Conservation (phyloP, 2,888 invertebrate species). For the Sesamia inferens region DNA sequence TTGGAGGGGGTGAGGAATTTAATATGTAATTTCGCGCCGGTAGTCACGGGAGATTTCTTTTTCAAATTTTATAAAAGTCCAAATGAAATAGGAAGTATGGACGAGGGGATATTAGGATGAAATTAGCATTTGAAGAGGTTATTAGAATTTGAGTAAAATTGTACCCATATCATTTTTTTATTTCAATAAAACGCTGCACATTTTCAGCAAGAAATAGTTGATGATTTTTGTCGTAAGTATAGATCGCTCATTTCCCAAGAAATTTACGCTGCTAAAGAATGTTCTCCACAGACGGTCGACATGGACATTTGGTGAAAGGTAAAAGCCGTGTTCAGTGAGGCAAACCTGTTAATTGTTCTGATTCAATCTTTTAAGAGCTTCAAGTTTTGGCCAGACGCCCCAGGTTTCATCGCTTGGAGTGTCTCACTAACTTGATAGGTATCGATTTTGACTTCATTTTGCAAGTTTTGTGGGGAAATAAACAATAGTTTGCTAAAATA, state of each 20-base stretch:
- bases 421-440: slow-evolving; percentile 32
- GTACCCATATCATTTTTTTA: neutral
- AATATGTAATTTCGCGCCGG: slow-evolving; percentile 67
- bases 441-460: slow-evolving; percentile 50
- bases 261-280: neutral
- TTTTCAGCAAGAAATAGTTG: neutral
- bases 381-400: slow-evolving; percentile 47
- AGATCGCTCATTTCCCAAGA: neutral
- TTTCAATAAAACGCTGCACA: neutral
- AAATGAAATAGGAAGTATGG: slow-evolving; percentile 47
- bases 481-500: slow-evolving; percentile 23
- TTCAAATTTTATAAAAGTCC: slow-evolving; percentile 56
- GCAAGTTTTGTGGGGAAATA: slow-evolving; percentile 18
- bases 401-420: slow-evolving; percentile 45
- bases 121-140: slow-evolving; percentile 18
- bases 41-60: slow-evolving; percentile 55
- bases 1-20: slow-evolving; percentile 71
- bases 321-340: slow-evolving; percentile 24
- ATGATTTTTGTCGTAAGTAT: neutral
- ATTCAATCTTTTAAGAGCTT: slow-evolving; percentile 53
- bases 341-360: slow-evolving; percentile 57
- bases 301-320: slow-evolving; percentile 21
- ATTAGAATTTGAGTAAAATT: neutral
- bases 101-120: slow-evolving; percentile 16
- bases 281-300: neutral